phyloP scores from a whole-genome alignment of 2,113 vertebrate species.

The Ibidorhyncha struthersii region DNA sequence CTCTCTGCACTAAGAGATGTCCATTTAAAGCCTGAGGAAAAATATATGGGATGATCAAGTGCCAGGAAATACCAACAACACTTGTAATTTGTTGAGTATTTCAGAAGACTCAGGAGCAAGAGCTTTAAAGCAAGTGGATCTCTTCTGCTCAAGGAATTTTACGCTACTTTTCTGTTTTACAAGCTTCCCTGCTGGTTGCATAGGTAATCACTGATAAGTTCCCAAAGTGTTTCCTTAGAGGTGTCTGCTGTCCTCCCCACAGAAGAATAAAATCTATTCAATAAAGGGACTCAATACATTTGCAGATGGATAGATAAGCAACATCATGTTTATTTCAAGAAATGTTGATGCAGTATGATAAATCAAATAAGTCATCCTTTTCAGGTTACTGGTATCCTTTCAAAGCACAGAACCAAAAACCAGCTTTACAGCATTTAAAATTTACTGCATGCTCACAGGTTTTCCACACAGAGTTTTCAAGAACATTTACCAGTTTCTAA shows the following conservation, averaged over 20 bases:
- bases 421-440: background rate
- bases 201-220: background rate
- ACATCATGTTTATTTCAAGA: background rate
- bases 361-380: background rate
- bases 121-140: background rate
- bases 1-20: background rate
- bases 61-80: background rate
- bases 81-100: background rate
- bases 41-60: background rate
- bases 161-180: background rate
- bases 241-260: background rate
- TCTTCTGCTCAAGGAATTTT: background rate
- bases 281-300: background rate
- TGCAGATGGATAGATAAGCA: background rate
- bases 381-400: background rate
- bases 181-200: background rate
- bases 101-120: background rate
- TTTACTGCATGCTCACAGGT: background rate
- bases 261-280: background rate
- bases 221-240: background rate
- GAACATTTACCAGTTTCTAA: background rate
- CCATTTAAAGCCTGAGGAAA: constrained; percentile 25
- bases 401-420: background rate
- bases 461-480: background rate
- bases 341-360: background rate